Evolutionary conservation across 2,888 invertebrate genomes (phyloP), one percentile per base, ranked within the genome.

Genomic region (Carcina quercana): DNA sequence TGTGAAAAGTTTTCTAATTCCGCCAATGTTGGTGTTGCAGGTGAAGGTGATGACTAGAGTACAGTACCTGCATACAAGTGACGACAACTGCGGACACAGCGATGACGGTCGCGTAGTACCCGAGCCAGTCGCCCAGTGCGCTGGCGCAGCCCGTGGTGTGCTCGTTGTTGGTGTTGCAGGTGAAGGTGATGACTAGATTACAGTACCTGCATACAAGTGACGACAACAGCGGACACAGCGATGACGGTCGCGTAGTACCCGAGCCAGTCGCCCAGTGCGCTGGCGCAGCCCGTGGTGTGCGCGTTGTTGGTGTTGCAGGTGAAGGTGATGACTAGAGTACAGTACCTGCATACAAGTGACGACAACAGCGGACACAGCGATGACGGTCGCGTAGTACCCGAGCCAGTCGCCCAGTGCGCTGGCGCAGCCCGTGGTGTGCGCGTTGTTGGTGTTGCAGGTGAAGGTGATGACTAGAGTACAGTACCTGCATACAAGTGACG

Each of bases 121-220:
- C 55, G 5, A 83, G 52, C 67, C 86, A 89, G 0, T 72, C 56
- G 8, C 87, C 80, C 24, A 94, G 79, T 0, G 58, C 70, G 0
- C 40, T 30, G 0, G 87, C 71, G 39, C 91, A 92, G 12, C 90
- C 89, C 0, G 29, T 36, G 0, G 10, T 25, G 40, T 69, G 53
- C 0, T 73, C 61, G 30, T 69, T 70, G n/a, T 27, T 32, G 1
- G 50, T 40, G 0, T 40, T 50, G 43, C 90, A 90, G 8, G 46
- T 52, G 34, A 75, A 76, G 0, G 53, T 57, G 1, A n/a, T n/a
- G n/a, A n/a, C n/a, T n/a, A 20, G n/a, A 10, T 11, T 11, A 30
- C 30, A 38, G 17, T 34, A 79, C 82, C 75, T 80, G 79, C 32
- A 79, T 38, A 37, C 67, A 57, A 12, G 60, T 62, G 4, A 53